Evolutionary conservation across 2,888 invertebrate genomes (phyloP), one percentile per base, ranked within the genome.

Genomic region (Carterocephalus palaemon): DNA sequence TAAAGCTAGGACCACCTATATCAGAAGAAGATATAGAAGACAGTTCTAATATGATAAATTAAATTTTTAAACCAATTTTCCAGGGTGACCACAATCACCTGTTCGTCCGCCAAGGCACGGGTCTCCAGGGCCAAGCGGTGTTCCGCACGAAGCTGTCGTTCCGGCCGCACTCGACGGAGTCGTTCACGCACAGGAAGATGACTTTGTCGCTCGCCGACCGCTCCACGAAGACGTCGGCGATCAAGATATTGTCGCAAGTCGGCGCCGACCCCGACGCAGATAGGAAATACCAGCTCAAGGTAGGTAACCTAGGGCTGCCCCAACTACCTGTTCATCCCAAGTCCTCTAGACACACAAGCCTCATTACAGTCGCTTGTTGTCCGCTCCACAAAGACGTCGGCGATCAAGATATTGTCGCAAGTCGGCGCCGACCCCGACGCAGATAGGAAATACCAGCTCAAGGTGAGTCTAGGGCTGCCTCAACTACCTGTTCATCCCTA

Each of bases 101-200:
- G 54, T 99, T 97, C 79, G 96, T 99, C 49, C 92, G 99, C 0
- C 98, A 99, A 90, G 98, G 98, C 24, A 98, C 98, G 0, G 98
- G 98, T 89, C 89, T 99, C 1, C 98, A 98, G 67, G 99, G 98
- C 0, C 99, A 99, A 75, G 96, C 98, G 0, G 96, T 99, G 17
- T 99, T 99, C 87, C 90, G 96, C 24, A 98, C 97, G 0, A 99
- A 99, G 77, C 87, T 99, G 0, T 96, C 97, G 1, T 99, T 99
- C 92, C 90, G 99, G 28, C 99, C 99, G 0, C 98, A 98, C 74
- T 99, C 99, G 0, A 99, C 99, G 0, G 99, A 99, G 72, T 98
- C 98, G 12, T 97, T 98, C 82, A 99, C 99, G 0, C 99, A 99
- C 77, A 91, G 98, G 57, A 99, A 99, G 90, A 98, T 99, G 95